Percentiles rank a stretch among this genome's conserved stretches.
Conservation (phyloP, 2,113 vertebrate species). For the Calidris pugnax region DNA sequence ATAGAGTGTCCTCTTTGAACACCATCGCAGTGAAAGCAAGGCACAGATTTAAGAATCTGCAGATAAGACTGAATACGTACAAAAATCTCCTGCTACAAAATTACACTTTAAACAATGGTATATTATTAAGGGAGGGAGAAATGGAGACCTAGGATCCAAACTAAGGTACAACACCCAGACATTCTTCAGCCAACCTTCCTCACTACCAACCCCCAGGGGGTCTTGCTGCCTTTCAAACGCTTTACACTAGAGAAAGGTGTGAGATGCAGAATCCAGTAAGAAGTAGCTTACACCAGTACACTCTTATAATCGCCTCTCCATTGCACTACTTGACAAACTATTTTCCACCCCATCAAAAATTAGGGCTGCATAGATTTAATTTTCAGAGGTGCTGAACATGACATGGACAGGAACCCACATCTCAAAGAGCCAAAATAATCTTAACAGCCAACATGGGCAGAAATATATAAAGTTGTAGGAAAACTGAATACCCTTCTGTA, state of each 20-base stretch:
- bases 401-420: too few relatives aligned
- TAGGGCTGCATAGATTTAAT: neutral
- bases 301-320: neutral
- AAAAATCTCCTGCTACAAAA: neutral
- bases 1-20: neutral
- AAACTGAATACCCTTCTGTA: neutral
- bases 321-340: neutral
- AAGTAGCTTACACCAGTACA: neutral
- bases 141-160: neutral
- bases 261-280: neutral
- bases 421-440: neutral
- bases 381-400: neutral
- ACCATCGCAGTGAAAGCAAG: neutral
- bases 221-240: neutral
- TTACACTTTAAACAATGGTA: neutral
- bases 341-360: neutral
- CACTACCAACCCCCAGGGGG: too few relatives aligned
- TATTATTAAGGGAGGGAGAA: neutral
- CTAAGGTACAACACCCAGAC: neutral
- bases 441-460: too few relatives aligned
- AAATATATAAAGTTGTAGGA: accelerated
- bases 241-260: neutral
- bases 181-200: neutral
- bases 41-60: neutral
- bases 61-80: too few relatives aligned